Evolutionary conservation across 2,888 invertebrate genomes (phyloP), one percentile per base, ranked within the genome.

Genomic region (Tupiocoris notatus): DNA sequence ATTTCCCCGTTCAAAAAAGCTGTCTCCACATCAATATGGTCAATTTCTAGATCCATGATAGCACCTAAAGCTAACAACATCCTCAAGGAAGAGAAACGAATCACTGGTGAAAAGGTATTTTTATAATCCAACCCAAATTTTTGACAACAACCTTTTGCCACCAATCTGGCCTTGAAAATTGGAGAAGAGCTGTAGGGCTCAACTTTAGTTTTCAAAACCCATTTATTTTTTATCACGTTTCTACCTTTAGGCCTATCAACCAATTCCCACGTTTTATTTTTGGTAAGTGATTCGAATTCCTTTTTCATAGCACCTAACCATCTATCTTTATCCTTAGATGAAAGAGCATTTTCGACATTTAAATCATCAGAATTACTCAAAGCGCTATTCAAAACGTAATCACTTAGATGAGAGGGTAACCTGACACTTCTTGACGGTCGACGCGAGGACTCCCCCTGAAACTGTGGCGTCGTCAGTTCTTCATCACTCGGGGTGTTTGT

Each of bases 1-100:
- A 82, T 75, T 6, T 80, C 79, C 6, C 81, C 81, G 71, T 82
- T 80, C 9, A 82, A 76, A 65, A 81, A 82, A 1, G 82, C 82
- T 7, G 82, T 81, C 2, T 75, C 77, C 2, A 82, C 81, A 79
- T 82, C 82, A 54, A 82, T 71, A 22, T 81, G 82, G 20, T 80
- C 77, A 22, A 81, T 77, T n/a, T 80, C 70, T 6, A 81, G 59
- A 25, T 80, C 76, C 6, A 79, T n/a, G 74, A 80, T 76, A 1
- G 78, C 81, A 6, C 80, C 80, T 12, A 81, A 20, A 6, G 81
- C 81, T 23, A 81, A 68, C 18, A 23, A 80, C 1, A 75, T 17
- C 18, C 79, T 71, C 1, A 80, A 56, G 7, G 79, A 25, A 0
- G 58, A 58, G 20, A 66, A 57, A 2, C 77, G 63, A 3, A 71